A percentile compares a stretch with the other conserved stretches of the same genome.
Conservation (phyloP, 2,797 vertebrate genomes). For the Chloroceryle amazona region DNA sequence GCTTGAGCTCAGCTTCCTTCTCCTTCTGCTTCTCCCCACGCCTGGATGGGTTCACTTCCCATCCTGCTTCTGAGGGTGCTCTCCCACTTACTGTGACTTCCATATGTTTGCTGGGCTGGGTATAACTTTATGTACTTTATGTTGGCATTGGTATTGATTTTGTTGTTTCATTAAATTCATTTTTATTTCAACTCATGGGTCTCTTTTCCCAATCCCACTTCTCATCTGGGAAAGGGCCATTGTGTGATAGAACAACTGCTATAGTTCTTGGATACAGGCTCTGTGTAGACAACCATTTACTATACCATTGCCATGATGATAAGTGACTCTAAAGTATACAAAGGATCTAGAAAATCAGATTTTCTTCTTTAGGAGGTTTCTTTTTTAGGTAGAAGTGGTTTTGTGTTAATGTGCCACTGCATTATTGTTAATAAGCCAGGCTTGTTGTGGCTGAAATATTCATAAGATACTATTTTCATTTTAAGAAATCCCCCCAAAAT, state of each 20-base stretch:
- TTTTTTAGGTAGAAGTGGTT: background rate
- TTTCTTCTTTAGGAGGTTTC: background rate
- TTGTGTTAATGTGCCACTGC: background rate
- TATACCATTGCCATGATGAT: background rate
- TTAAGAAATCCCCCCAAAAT: constrained; percentile 43
- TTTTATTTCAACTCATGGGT: background rate
- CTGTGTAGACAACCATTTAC: background rate
- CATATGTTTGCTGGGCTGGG: background rate
- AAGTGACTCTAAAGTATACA: background rate
- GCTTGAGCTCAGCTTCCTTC: background rate
- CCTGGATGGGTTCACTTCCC: background rate
- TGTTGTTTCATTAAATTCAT: background rate
- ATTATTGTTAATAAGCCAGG: constrained; percentile 17
- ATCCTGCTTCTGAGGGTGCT: background rate
- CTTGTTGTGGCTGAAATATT: background rate
- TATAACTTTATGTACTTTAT: background rate
- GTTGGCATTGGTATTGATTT: background rate
- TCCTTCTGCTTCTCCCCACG: background rate
- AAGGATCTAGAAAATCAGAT: background rate
- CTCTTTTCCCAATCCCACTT: background rate
- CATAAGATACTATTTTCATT: constrained; percentile 10
- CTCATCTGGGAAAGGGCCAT: background rate
- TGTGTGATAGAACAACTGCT: background rate
- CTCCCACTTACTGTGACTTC: background rate
- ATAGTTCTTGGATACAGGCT: background rate